phyloP scores from a whole-genome alignment of 2,797 vertebrate genomes.

The Tachyglossus aculeatus region DNA sequence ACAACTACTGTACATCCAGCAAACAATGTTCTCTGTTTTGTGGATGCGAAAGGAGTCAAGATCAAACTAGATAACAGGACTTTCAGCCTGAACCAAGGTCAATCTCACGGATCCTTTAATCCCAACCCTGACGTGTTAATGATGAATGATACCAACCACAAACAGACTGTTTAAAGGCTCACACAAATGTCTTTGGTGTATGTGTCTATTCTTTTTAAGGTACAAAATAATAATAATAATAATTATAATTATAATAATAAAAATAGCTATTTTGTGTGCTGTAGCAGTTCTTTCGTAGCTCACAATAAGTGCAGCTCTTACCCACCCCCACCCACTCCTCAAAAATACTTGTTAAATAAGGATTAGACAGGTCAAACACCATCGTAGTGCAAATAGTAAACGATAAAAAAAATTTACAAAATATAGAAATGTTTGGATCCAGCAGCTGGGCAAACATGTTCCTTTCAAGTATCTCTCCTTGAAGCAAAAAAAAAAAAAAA shows the following conservation, averaged over 20 bases:
- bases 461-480: constrained; percentile 99
- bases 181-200: constrained; percentile 91
- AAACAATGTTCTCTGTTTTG: constrained; percentile 56
- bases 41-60: constrained; percentile 58
- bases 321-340: constrained; percentile 77
- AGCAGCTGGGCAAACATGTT: constrained; percentile 96
- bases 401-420: constrained; percentile 84
- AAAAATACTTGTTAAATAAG: constrained; percentile 87
- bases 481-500: constrained; percentile 78
- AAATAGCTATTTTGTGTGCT: constrained; percentile 86
- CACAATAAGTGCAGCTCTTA: constrained; percentile 88
- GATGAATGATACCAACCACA: constrained; percentile 74
- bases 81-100: constrained; percentile 57
- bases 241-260: constrained; percentile 80
- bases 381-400: constrained; percentile 99
- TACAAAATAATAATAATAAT: constrained; percentile 82
- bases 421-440: constrained; percentile 98
- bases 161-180: constrained; percentile 78
- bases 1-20: constrained; percentile 69
- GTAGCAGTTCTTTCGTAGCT: constrained; percentile 83
- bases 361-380: constrained; percentile 88
- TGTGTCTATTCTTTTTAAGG: constrained; percentile 81
- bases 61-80: constrained; percentile 39
- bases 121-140: constrained; percentile 67
- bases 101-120: constrained; percentile 57